Percentiles rank a stretch among this genome's conserved stretches.
Evolutionary conservation across 2,113 vertebrate species (phyloP).

Genomic region (Mirounga angustirostris): DNA sequence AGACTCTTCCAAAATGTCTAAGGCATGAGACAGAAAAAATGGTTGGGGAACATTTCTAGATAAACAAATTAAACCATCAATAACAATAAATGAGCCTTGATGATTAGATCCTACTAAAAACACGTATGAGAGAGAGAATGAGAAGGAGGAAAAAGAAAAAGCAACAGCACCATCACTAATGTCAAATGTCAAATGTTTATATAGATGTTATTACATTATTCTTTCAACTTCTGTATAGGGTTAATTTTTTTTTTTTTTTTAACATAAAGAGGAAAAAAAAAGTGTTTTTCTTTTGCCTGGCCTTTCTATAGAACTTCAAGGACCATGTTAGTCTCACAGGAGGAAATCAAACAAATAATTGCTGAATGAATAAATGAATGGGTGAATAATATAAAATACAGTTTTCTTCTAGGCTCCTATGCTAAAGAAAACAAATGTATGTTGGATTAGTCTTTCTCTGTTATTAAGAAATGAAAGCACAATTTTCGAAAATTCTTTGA

Average conservation of each 20-base stretch:
- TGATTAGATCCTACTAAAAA: background rate
- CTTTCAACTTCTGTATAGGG: background rate
- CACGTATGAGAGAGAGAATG: background rate
- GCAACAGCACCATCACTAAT: background rate
- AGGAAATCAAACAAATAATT: background rate
- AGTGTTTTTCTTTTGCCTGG: background rate
- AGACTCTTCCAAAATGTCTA: background rate
- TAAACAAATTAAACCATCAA: background rate
- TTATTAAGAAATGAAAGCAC: background rate
- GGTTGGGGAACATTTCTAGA: background rate
- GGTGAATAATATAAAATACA: background rate
- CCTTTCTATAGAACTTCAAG: background rate
- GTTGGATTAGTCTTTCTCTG: background rate
- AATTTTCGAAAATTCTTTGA: background rate
- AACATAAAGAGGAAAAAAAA: background rate
- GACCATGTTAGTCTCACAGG: background rate
- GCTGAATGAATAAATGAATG: background rate
- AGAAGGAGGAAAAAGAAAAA: accelerated
- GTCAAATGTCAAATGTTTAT: accelerated
- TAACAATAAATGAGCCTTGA: background rate
- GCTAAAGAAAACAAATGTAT: background rate
- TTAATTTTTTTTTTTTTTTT: background rate
- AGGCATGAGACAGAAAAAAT: background rate
- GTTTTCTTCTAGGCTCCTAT: background rate
- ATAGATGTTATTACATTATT: background rate